These are phyloP conservation scores for Microchirus variegatus DNA, from an alignment of 2,797 vertebrate species.

Conservation along the genomic window DNA sequence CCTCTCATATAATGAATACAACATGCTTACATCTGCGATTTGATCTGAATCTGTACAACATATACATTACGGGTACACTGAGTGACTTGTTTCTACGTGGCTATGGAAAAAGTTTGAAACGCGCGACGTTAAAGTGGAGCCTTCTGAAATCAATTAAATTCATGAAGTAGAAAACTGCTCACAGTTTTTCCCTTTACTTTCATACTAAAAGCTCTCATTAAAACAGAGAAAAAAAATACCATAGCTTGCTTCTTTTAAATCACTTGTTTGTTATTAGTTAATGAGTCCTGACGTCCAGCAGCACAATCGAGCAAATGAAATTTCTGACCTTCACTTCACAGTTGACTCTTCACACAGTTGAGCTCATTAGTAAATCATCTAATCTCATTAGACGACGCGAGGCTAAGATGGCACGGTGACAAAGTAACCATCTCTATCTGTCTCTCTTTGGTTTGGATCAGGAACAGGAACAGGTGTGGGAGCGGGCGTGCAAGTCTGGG, in stretches of 20 bases:
- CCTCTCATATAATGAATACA: constrained; percentile 45
- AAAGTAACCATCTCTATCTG: constrained; percentile 53
- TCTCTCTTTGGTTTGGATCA: constrained; percentile 47
- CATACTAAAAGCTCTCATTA: constrained; percentile 58
- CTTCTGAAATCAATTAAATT: constrained; percentile 20
- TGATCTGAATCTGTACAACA: constrained; percentile 44
- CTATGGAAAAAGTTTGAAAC: constrained; percentile 9
- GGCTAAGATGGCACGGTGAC: constrained; percentile 69
- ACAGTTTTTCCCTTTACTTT: constrained; percentile 38
- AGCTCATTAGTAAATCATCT: constrained; percentile 80
- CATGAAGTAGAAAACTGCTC: constrained; percentile 1
- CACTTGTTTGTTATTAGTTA: constrained; percentile 81
- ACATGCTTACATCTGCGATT: constrained; percentile 39
- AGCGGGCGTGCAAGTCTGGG: constrained; percentile 59
- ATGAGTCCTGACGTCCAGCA: constrained; percentile 79
- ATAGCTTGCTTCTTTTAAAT: constrained; percentile 59
- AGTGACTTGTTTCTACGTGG: background rate
- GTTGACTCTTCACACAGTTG: constrained; percentile 73
- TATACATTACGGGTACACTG: constrained; percentile 8
- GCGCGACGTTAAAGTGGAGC: constrained; percentile 9
- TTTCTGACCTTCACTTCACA: constrained; percentile 80
- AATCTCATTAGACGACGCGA: constrained; percentile 78
- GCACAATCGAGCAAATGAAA: constrained; percentile 74
- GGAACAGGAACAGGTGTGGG: constrained; percentile 75
- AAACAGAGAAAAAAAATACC: constrained; percentile 44